phyloP scores from a whole-genome alignment of 2,888 invertebrate genomes.

The Dryadula phaetusa region DNA sequence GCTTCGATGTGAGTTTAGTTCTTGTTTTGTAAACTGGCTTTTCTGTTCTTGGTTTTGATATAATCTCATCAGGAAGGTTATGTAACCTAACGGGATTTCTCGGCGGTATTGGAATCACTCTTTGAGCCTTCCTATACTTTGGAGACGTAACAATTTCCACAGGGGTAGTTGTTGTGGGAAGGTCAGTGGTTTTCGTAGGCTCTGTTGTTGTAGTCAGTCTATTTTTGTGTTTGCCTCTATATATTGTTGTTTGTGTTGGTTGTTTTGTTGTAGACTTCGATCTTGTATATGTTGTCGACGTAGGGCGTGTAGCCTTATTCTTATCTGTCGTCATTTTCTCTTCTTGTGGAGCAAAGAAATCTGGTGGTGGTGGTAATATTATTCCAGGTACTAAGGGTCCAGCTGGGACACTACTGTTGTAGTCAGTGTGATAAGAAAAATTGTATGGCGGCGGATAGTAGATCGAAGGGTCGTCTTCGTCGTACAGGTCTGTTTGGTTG shows the following conservation, averaged over 20 bases:
- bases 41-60: conserved; percentile 71
- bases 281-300: conserved; percentile 60
- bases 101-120: conserved; percentile 63
- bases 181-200: conserved; percentile 66
- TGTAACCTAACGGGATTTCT: conserved; percentile 76
- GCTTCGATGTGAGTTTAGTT: conserved; percentile 79
- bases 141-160: conserved; percentile 71
- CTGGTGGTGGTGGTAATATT: conserved; percentile 93
- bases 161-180: conserved; percentile 69
- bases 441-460: conserved; percentile 97
- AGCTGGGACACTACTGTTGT: conserved; percentile 90
- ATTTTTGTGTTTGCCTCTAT: conserved; percentile 72
- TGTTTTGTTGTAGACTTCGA: conserved; percentile 66
- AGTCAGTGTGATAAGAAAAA: conserved; percentile 92
- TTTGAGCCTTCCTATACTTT: conserved; percentile 72
- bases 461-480: conserved; percentile 95
- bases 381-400: conserved; percentile 95
- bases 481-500: conserved; percentile 90
- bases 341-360: conserved; percentile 91
- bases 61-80: conserved; percentile 69
- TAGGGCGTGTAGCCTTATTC: conserved; percentile 62
- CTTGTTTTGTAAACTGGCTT: conserved; percentile 76
- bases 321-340: conserved; percentile 69
- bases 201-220: conserved; percentile 73
- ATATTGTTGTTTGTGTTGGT: conserved; percentile 61